Conservation (phyloP, 2,888 invertebrate species). For the Heliconius ismenius region DNA sequence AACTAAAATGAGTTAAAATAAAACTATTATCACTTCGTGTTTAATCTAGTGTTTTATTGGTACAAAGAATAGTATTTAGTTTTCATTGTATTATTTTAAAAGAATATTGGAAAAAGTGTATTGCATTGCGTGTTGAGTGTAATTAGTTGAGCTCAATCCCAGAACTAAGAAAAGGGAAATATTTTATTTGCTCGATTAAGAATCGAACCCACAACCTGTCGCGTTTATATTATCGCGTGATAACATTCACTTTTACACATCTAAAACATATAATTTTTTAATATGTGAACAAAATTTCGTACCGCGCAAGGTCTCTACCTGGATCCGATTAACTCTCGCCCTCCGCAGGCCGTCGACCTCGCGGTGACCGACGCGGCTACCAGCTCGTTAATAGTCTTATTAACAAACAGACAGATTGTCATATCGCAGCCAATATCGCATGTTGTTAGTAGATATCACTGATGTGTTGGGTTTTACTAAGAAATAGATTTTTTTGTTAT, state of each 20-base stretch:
- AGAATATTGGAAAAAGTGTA: too few species aligned
- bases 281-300: conserved; percentile 7
- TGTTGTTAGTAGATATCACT: not conserved
- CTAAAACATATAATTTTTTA: conserved; percentile 1
- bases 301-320: conserved; percentile 41
- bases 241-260: too few species aligned
- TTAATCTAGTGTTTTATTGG: too few species aligned
- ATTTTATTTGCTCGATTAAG: too few species aligned
- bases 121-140: too few species aligned
- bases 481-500: not conserved
- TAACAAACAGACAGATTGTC: conserved; percentile 49
- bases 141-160: too few species aligned
- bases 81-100: too few species aligned
- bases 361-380: conserved; percentile 46
- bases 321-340: conserved; percentile 36
- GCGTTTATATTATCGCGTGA: too few species aligned
- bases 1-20: conserved; percentile 3
- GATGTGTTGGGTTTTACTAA: conserved; percentile 1
- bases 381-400: conserved; percentile 53
- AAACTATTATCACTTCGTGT: not conserved
- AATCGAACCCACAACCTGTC: too few species aligned
- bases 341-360: conserved; percentile 42
- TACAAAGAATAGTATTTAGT: too few species aligned
- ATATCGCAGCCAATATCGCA: conserved; percentile 23
- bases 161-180: too few species aligned